A percentile compares a stretch with the other conserved stretches of the same genome.
These are phyloP conservation scores for Axinella damicornis DNA, from an alignment of 37 sponge, comb jelly and placozoan genomes.

Conservation along the genomic window DNA sequence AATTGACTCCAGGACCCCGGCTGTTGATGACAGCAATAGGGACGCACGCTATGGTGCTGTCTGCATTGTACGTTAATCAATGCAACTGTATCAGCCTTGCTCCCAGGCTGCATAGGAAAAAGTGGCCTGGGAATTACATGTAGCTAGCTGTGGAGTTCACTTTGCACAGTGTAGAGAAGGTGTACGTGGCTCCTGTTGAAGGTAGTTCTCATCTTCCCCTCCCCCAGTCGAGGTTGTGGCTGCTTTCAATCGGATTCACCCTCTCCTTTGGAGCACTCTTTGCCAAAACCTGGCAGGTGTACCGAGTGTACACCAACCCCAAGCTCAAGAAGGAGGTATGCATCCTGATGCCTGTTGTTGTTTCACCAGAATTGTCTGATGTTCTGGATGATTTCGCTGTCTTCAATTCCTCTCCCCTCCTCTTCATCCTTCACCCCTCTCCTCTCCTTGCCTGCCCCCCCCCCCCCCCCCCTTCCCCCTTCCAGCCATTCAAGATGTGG, in stretches of 20 bases:
- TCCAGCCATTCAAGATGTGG: slow-evolving; percentile 55
- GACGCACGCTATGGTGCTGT: slow-evolving; percentile 34
- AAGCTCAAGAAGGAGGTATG: slow-evolving; percentile 56
- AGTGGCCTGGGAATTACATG: no score
- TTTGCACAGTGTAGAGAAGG: no score
- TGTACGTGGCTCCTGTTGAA: no score
- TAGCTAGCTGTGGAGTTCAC: no score
- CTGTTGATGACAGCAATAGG: not conserved
- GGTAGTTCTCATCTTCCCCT: no score
- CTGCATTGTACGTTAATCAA: slow-evolving; percentile 58
- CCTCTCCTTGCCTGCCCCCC: not conserved
- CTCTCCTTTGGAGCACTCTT: slow-evolving; percentile 86
- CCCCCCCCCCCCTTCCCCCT: not conserved
- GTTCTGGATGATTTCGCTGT: not conserved
- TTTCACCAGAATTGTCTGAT: not conserved
- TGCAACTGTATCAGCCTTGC: no score
- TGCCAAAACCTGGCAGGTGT: slow-evolving; percentile 80
- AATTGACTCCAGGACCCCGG: slow-evolving; percentile 53
- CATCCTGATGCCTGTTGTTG: not conserved
- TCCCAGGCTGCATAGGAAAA: no score
- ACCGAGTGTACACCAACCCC: slow-evolving; percentile 76
- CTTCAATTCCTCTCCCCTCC: not conserved
- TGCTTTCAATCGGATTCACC: slow-evolving; percentile 74
- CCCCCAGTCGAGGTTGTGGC: slow-evolving; percentile 75
- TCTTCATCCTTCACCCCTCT: not conserved